phyloP scores from a whole-genome alignment of 2,888 invertebrate species.

The Caenorhabditis auriculariae region DNA sequence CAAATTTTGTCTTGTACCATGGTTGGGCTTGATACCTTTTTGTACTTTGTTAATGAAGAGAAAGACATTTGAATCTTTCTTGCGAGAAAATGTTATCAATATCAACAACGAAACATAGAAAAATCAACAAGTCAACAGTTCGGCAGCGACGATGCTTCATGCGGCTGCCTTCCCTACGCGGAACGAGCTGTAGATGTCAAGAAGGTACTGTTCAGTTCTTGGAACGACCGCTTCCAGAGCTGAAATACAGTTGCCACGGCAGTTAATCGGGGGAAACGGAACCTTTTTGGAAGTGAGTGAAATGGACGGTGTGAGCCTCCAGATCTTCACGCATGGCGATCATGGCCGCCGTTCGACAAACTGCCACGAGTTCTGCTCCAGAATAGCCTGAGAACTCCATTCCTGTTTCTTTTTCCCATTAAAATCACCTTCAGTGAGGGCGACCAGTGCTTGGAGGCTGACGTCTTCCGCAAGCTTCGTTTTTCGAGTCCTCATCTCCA shows the following conservation, averaged over 20 bases:
- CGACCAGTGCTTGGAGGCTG: constrained; percentile 14
- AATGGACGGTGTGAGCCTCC: constrained; percentile 22
- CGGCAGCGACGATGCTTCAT: too few species aligned
- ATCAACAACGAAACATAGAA: too few species aligned
- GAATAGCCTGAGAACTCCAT: constrained; percentile 32
- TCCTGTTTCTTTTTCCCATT: background rate
- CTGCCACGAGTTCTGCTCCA: constrained; percentile 83
- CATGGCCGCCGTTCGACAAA: constrained; percentile 81
- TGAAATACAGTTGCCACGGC: constrained; percentile 1
- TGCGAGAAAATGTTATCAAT: too few species aligned
- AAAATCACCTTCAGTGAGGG: constrained; percentile 18
- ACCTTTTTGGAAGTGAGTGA: constrained; percentile 33
- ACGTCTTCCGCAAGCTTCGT: constrained; percentile 24
- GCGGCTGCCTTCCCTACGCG: too few species aligned
- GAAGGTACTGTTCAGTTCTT: constrained; percentile 45
- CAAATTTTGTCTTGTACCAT: too few species aligned
- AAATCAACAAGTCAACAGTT: too few species aligned
- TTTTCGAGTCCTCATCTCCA: constrained; percentile 70
- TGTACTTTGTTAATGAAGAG: too few species aligned
- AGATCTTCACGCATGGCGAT: constrained; percentile 39
- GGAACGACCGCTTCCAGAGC: constrained; percentile 39
- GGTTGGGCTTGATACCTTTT: too few species aligned
- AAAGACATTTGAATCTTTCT: too few species aligned
- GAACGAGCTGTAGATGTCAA: constrained; percentile 49
- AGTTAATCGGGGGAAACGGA: background rate